Base-by-base conservation (phyloP, 2,797 vertebrate genomes). In the Manis pentadactyla region DNA sequence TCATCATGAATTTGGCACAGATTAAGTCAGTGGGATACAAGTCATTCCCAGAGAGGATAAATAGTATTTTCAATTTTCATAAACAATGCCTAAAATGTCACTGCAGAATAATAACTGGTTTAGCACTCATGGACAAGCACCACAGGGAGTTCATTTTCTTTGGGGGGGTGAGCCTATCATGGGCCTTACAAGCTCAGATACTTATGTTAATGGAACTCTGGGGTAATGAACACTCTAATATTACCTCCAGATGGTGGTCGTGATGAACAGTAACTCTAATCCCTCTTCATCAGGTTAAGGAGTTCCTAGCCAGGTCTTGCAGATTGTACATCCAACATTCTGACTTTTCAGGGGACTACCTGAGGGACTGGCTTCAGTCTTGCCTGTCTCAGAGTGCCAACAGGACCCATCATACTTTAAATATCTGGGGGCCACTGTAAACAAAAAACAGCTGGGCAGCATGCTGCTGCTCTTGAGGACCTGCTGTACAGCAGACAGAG, bases 191-290 rank as follows among this genome's bases (percentile, higher is more conserved):
- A 87, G 55, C 71, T 73, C 68, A 27, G 53, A 63, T 71, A 53
- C 66, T 96, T 86, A 61, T 59, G 46, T 78, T 69, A 89, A 51
- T 68, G 82, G 78, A 92, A 57, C 51, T 51, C 73, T 42, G 51
- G 37, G 90, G 79, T 95, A 86, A 96, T 71, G 74, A 83, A 79
- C 81, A 78, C 31, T 75, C 84, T 83, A 75, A 66, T 90, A 31
- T 92, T 93, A 93, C 77, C 93, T 95, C 90, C 96, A 93, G 90
- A 93, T 95, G 85, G 94, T 93, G 85, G 84, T 21, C 0, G 39
- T 59, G 71, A 74, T 21, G 53, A 94, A 90, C 78, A 95, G 74
- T 89, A 87, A 75, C 39, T 91, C 59, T 66, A 95, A 93, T 93
- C 79, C 61, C 73, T 75, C 37, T 81, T 96, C 46, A 87, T 73